Percentiles rank a stretch among this genome's conserved stretches.
Evolutionary conservation across 2,888 invertebrate species (phyloP).

Genomic region (Philereme vetulata): DNA sequence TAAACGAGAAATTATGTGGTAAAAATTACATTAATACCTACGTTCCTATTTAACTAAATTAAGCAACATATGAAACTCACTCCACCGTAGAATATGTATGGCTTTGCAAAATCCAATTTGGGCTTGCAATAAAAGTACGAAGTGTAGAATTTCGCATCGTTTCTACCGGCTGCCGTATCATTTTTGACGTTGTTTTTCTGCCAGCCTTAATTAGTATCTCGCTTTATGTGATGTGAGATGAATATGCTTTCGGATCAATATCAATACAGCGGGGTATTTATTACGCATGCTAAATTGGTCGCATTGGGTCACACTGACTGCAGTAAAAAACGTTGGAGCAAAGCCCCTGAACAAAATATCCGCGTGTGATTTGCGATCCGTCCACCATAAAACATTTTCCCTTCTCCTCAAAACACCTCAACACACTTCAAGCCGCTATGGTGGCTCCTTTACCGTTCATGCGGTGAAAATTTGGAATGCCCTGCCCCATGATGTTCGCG

Average conservation of each 20-base stretch:
- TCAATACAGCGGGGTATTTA: too few relatives aligned
- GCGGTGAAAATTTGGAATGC: too few relatives aligned
- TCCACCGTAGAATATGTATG: constrained; percentile 49
- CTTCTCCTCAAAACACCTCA: too few relatives aligned
- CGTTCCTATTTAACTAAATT: constrained; percentile 50
- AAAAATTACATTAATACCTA: constrained; percentile 45
- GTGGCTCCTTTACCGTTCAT: too few relatives aligned
- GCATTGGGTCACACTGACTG: too few relatives aligned
- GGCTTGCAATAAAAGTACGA: constrained; percentile 64
- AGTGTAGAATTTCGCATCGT: constrained; percentile 30
- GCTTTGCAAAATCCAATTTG: constrained; percentile 65
- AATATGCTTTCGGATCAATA: background rate
- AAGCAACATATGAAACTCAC: constrained; percentile 56
- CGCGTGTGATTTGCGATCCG: too few relatives aligned
- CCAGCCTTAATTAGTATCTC: constrained; percentile 24
- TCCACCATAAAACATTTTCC: too few relatives aligned
- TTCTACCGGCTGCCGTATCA: constrained; percentile 39
- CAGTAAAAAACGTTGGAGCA: too few relatives aligned
- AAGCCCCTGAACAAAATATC: too few relatives aligned
- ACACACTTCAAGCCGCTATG: too few relatives aligned
- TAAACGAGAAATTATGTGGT: constrained; percentile 40
- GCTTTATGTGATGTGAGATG: background rate
- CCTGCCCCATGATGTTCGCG: too few relatives aligned
- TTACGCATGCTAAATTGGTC: too few relatives aligned
- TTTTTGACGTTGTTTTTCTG: constrained; percentile 31